Evolutionary conservation across 2,888 invertebrate species (phyloP).

Genomic region (Drosophila paucipuncta): DNA sequence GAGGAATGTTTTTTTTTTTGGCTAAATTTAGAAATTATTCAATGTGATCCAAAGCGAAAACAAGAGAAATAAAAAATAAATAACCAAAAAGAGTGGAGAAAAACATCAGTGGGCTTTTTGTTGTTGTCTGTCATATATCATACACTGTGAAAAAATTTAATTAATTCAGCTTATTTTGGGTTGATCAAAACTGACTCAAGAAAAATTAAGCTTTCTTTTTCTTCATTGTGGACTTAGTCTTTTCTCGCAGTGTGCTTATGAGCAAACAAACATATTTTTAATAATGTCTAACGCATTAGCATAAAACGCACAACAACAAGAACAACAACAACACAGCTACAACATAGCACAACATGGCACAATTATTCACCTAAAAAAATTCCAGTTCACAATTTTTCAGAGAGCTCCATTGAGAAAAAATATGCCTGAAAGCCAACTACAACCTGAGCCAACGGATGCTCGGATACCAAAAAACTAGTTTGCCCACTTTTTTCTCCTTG

Average conservation of each 20-base stretch:
- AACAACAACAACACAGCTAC: slow-evolving; percentile 19
- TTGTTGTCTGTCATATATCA: slow-evolving; percentile 9
- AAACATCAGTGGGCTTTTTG: slow-evolving; percentile 22
- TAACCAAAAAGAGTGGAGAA: slow-evolving; percentile 52
- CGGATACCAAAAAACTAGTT: slow-evolving; percentile 81
- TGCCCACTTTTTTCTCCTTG: slow-evolving; percentile 77
- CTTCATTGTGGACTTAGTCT: not conserved
- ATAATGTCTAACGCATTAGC: slow-evolving; percentile 54
- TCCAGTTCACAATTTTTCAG: slow-evolving; percentile 64
- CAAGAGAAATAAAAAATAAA: slow-evolving; percentile 39
- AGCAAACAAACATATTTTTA: slow-evolving; percentile 49
- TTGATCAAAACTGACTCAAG: not conserved
- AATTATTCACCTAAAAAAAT: slow-evolving; percentile 70
- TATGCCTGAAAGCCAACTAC: slow-evolving; percentile 58
- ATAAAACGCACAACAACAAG: slow-evolving; percentile 39
- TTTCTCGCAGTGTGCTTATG: slow-evolving; percentile 40
- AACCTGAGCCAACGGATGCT: slow-evolving; percentile 80
- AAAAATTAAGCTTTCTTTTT: not conserved
- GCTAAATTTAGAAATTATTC: slow-evolving; percentile 80
- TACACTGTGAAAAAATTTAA: slow-evolving; percentile 36
- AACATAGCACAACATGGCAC: slow-evolving; percentile 61
- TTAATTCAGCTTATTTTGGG: not conserved
- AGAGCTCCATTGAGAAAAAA: slow-evolving; percentile 71
- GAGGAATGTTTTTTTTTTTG: slow-evolving; percentile 45
- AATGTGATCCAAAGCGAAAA: slow-evolving; percentile 59